phyloP scores from a whole-genome alignment of 2,888 invertebrate species.

The Hirtodrosophila duncani region DNA sequence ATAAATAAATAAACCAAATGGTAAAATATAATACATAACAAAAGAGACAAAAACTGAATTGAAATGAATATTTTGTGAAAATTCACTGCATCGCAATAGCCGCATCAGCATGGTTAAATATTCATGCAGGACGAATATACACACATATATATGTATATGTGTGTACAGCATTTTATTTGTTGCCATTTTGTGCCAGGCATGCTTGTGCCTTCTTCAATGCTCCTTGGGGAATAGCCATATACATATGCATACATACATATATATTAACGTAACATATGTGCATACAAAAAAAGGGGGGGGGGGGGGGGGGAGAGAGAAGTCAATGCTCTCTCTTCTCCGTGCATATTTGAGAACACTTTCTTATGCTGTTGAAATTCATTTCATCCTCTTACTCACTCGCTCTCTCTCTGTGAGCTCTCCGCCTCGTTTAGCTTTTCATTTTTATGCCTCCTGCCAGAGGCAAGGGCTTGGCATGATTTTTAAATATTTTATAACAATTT shows the following conservation, averaged over 20 bases:
- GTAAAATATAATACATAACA: too few relatives aligned
- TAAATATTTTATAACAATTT: conserved; percentile 65
- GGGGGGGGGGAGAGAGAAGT: too few relatives aligned
- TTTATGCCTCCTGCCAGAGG: conserved; percentile 2
- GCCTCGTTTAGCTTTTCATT: conserved; percentile 30
- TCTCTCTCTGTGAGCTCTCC: background rate
- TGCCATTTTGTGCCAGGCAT: too few relatives aligned
- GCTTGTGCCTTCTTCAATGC: too few relatives aligned
- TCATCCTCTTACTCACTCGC: conserved; percentile 23
- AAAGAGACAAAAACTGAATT: conserved; percentile 45
- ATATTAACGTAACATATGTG: conserved; percentile 22
- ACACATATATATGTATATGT: conserved; percentile 13
- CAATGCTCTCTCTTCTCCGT: too few relatives aligned
- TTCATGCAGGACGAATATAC: conserved; percentile 38
- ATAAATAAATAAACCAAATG: conserved; percentile 20
- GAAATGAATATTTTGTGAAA: conserved; percentile 61
- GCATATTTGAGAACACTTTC: conserved; percentile 49
- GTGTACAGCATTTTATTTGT: too few relatives aligned
- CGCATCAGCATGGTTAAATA: conserved; percentile 48
- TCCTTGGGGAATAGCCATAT: too few relatives aligned
- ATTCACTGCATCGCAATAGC: conserved; percentile 37
- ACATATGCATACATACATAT: conserved; percentile 7
- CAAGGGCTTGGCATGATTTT: conserved; percentile 47
- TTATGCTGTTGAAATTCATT: too few relatives aligned
- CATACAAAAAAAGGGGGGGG: too few relatives aligned